phyloP scores from a whole-genome alignment of 2,113 vertebrate genomes.

The Galeopterus variegatus region DNA sequence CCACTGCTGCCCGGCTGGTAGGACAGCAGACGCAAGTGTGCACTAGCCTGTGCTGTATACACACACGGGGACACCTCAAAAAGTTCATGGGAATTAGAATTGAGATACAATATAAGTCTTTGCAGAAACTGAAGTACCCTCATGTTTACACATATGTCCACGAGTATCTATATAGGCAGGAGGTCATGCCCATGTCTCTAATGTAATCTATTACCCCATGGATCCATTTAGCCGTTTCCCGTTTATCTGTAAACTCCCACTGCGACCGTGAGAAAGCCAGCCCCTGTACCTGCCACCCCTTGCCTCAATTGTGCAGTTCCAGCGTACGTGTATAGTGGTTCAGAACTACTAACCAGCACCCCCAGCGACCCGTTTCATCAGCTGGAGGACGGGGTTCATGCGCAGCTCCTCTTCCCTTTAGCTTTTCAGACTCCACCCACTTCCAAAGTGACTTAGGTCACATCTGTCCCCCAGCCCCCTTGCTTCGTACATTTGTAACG shows the following conservation, averaged over 20 bases:
- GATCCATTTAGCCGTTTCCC: neutral
- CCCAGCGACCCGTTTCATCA: neutral
- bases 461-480: neutral
- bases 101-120: too few relatives aligned
- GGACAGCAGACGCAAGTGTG: neutral
- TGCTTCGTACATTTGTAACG: too few relatives aligned
- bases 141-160: too few relatives aligned
- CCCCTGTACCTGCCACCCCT: neutral
- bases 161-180: neutral
- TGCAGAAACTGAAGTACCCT: too few relatives aligned
- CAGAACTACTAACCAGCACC: neutral
- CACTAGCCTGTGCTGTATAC: too few relatives aligned
- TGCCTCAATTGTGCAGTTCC: fast-evolving
- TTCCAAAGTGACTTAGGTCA: neutral
- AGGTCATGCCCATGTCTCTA: neutral
- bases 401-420: too few relatives aligned
- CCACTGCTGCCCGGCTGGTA: neutral
- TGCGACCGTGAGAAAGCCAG: neutral
- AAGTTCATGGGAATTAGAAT: too few relatives aligned
- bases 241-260: neutral
- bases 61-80: too few relatives aligned
- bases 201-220: neutral
- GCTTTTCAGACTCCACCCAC: neutral
- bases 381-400: neutral
- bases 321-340: fast-evolving